A percentile compares a stretch with the other conserved stretches of the same genome.
phyloP scores from a whole-genome alignment of 2,113 vertebrate genomes.

The Canis aureus region DNA sequence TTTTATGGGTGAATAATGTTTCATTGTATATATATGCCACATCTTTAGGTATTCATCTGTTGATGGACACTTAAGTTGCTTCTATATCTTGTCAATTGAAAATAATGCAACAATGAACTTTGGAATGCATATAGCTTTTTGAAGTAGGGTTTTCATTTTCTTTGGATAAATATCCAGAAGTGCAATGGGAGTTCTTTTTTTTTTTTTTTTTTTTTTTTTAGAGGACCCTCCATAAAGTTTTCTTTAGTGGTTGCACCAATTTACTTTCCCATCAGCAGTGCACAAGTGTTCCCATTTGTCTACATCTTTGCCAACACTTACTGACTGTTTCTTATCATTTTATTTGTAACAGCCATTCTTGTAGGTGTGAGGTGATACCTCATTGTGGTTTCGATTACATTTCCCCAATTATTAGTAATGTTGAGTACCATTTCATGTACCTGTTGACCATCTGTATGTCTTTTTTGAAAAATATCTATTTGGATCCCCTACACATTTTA shows the following conservation, averaged over 20 bases:
- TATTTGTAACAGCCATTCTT: not conserved
- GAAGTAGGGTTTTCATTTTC: not conserved
- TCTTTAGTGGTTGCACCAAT: not conserved
- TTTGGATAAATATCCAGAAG: not conserved
- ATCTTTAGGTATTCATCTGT: not conserved
- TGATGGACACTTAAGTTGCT: not conserved
- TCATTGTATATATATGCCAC: not conserved
- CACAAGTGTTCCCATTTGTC: not conserved
- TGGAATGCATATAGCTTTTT: not conserved
- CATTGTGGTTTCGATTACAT: not conserved
- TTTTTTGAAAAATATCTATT: not conserved
- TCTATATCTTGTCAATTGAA: not conserved
- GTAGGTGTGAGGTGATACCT: not conserved
- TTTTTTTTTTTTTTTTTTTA: not conserved
- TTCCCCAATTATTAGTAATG: not conserved
- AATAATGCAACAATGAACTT: not conserved
- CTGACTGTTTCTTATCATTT: not conserved
- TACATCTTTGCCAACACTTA: not conserved
- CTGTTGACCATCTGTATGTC: not conserved
- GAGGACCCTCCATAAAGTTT: not conserved
- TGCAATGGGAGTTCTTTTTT: not conserved
- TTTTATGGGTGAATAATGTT: not conserved
- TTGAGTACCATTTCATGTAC: not conserved
- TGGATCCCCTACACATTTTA: not conserved
- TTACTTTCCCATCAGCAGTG: not conserved